phyloP scores from a whole-genome alignment of 2,113 vertebrate species.

The Hymenochirus boettgeri region DNA sequence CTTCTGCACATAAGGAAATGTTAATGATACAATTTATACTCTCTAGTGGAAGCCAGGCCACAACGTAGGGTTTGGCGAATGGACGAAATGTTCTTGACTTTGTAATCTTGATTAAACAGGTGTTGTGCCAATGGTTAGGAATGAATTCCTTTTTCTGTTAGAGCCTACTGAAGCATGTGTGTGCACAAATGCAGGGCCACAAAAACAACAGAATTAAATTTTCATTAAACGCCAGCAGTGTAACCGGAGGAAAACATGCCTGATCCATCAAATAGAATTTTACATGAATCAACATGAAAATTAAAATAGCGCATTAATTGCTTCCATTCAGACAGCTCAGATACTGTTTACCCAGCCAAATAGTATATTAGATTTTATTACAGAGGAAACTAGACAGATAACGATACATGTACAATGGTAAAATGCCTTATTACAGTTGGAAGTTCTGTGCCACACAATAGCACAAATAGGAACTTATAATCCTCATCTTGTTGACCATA shows the following conservation, averaged over 20 bases:
- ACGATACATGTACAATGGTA: too few relatives aligned
- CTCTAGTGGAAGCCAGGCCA: too few relatives aligned
- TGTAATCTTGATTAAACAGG: constrained; percentile 41
- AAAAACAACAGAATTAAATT: constrained; percentile 20
- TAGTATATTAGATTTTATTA: too few relatives aligned
- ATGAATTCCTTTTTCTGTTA: constrained; percentile 9
- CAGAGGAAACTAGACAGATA: too few relatives aligned
- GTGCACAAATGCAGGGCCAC: constrained; percentile 13
- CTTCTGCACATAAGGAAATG: too few relatives aligned
- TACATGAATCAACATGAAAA: constrained; percentile 28
- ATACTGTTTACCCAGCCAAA: too few relatives aligned
- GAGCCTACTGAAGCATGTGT: constrained; percentile 26
- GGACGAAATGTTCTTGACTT: constrained; percentile 36
- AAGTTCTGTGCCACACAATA: too few relatives aligned
- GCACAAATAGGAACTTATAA: too few relatives aligned
- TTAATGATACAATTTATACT: constrained; percentile 11
- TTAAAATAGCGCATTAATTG: background rate
- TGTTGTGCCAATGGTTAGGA: constrained; percentile 35
- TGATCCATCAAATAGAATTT: background rate
- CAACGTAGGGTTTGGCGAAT: constrained; percentile 26
- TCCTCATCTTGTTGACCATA: too few relatives aligned
- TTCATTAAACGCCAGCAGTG: background rate
- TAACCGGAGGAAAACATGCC: background rate
- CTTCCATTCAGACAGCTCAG: background rate
- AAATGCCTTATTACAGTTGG: too few relatives aligned